Percentiles rank a stretch among this genome's conserved stretches.
phyloP scores from a whole-genome alignment of 2,888 invertebrate species.

The Drosophila heteroneura region DNA sequence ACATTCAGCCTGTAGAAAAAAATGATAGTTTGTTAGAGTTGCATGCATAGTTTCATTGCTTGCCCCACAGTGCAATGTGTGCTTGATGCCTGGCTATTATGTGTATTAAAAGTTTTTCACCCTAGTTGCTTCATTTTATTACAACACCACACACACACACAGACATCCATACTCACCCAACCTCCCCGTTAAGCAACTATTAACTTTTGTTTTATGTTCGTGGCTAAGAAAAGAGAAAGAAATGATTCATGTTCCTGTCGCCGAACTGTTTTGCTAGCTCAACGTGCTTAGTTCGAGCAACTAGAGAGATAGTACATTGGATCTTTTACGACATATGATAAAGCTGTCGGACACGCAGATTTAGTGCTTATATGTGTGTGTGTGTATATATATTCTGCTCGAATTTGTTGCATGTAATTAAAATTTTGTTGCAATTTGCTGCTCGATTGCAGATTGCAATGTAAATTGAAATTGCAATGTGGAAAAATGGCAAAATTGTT shows the following conservation, averaged over 20 bases:
- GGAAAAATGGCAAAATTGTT: constrained; percentile 49
- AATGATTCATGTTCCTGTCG: constrained; percentile 66
- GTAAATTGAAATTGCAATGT: constrained; percentile 62
- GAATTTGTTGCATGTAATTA: constrained; percentile 68
- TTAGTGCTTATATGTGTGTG: not conserved
- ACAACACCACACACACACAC: constrained; percentile 53
- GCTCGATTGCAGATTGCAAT: constrained; percentile 38
- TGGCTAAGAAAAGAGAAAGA: constrained; percentile 23
- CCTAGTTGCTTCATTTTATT: constrained; percentile 73
- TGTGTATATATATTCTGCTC: not conserved
- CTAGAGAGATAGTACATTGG: not conserved
- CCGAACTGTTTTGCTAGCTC: constrained; percentile 39
- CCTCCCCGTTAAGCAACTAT: constrained; percentile 57
- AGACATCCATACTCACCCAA: constrained; percentile 18
- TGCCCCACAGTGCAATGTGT: constrained; percentile 34
- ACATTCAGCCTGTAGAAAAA: not conserved
- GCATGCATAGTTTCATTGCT: not conserved
- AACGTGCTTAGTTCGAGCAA: constrained; percentile 13
- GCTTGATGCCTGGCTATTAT: constrained; percentile 72
- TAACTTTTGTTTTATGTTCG: constrained; percentile 77
- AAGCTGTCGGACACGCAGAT: constrained; percentile 9
- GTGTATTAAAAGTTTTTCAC: constrained; percentile 80
- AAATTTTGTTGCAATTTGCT: constrained; percentile 53
- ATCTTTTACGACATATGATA: constrained; percentile 9
- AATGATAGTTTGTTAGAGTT: not conserved